phyloP scores from a whole-genome alignment of 2,113 vertebrate species.

The Stegostoma tigrinum region DNA sequence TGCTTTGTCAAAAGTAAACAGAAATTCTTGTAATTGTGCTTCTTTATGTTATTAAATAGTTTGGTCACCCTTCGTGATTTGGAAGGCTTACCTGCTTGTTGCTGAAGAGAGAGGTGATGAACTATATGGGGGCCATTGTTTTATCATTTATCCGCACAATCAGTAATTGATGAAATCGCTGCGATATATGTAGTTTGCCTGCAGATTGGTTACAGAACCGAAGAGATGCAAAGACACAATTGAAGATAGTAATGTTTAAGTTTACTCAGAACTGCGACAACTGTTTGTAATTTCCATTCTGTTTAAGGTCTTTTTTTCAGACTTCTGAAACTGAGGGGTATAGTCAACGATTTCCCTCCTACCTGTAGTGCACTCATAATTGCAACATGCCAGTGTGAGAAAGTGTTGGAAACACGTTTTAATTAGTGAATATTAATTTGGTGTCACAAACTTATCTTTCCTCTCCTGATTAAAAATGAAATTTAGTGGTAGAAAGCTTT shows the following conservation, averaged over 20 bases:
- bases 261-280: neutral
- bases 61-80: neutral
- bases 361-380: neutral
- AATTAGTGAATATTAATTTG: constrained; percentile 11
- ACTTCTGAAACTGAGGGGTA: neutral
- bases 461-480: neutral
- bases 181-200: neutral
- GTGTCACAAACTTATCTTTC: neutral
- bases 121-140: neutral
- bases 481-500: neutral
- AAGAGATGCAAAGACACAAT: neutral
- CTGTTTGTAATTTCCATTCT: neutral
- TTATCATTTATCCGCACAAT: neutral
- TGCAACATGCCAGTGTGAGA: neutral
- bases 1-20: neutral
- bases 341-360: neutral
- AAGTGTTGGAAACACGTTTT: constrained; percentile 14
- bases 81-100: neutral
- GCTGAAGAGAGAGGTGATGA: neutral
- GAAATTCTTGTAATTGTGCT: neutral
- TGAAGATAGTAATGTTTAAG: neutral
- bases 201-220: neutral
- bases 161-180: neutral
- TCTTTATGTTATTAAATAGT: neutral
- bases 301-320: neutral